Evolutionary conservation across 1,140 invertebrate species (phyloP), one percentile per base, ranked within the genome.

Genomic region (Zaprionus camerounensis): DNA sequence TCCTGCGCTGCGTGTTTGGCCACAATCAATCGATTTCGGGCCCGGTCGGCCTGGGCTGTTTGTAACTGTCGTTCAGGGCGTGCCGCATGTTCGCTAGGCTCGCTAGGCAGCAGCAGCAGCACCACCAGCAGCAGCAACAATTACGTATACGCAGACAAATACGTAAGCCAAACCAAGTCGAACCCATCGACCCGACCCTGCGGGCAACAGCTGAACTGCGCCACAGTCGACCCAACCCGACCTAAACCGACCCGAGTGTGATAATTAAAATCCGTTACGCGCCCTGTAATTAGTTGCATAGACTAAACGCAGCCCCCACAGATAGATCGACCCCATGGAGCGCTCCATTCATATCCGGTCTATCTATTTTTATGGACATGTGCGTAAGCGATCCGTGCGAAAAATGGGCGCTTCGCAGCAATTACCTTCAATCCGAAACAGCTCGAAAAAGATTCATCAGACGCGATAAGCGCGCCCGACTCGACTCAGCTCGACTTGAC

Each of bases 331-430:
- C 46, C 46, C n/a, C 46, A 13, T 20, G 46, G 46, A 2, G 46
- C 46, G 46, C 36, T 81, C 44, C 51, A 69, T 66, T 68, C 69
- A 76, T 76, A 80, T 87, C 76, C 84, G 73, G 70, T 15, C 69
- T 81, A 87, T 84, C 84, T 74, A 90, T 81, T 90, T 88, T 88
- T 90, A 90, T 88, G 75, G 85, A 88, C 81, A 84, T 88, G 85
- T 88, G 84, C 84, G 84, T 88, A 88, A 90, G 81, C 81, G 84
- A 88, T 88, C 90, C 90, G 90, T 91, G 90, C 90, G 82, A 91
- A 91, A 91, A 90, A 91, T 91, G 85, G 88, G 88, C 88, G 90
- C 82, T 91, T 78, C 88, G 90, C 62, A 76, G 82, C 86, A 91
- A 91, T 91, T 91, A 91, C 82, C 90, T 88, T 80, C 71, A 79